These are phyloP conservation scores for Oreonectes daqikongensis DNA, from an alignment of 2,797 vertebrate species.

Conservation along the genomic window DNA sequence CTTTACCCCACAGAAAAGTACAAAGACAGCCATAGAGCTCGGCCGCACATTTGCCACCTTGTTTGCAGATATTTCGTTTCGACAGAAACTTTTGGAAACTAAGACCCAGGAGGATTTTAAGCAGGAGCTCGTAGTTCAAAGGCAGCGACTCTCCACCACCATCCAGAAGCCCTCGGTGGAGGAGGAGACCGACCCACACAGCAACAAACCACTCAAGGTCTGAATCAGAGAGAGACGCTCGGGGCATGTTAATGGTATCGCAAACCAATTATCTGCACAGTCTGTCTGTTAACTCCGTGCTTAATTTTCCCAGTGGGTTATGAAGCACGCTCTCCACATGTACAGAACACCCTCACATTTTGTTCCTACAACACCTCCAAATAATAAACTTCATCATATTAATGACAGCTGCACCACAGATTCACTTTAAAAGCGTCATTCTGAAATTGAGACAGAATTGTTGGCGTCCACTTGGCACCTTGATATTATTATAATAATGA, in stretches of 20 bases:
- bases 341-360: conserved; percentile 59
- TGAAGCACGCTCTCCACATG: conserved; percentile 48
- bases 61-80: conserved; percentile 91
- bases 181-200: conserved; percentile 74
- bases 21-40: conserved; percentile 89
- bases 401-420: background rate
- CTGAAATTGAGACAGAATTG: background rate
- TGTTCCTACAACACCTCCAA: conserved; percentile 22
- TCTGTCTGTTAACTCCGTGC: conserved; percentile 21
- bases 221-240: conserved; percentile 19
- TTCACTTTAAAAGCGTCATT: background rate
- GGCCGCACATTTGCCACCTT: conserved; percentile 91
- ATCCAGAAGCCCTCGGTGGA: conserved; percentile 67
- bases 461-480: background rate
- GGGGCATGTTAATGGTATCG: conserved; percentile 8
- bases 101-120: conserved; percentile 92
- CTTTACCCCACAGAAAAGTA: conserved; percentile 85
- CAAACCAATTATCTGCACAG: conserved; percentile 32
- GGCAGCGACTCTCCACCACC: conserved; percentile 78
- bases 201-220: conserved; percentile 79
- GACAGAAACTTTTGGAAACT: conserved; percentile 88
- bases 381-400: conserved; percentile 60
- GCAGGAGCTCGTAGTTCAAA: conserved; percentile 84
- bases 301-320: conserved; percentile 13
- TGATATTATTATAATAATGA: too few species aligned